phyloP scores from a whole-genome alignment of 2,888 invertebrate species.

The Melanophora roralis region DNA sequence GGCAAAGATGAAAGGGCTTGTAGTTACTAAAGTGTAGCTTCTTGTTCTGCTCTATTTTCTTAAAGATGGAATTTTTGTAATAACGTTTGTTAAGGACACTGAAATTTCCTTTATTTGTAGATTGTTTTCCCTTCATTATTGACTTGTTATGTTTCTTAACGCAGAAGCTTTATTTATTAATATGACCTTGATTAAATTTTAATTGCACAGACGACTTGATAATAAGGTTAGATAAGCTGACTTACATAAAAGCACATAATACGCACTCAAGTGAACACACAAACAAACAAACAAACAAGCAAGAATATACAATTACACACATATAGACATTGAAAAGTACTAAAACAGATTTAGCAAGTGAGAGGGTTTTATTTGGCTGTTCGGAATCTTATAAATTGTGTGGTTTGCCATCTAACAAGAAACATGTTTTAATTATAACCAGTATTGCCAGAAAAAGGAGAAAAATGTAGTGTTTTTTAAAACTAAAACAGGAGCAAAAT shows the following conservation, averaged over 20 bases:
- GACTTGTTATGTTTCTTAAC: constrained; percentile 5
- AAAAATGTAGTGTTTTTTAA: too few species aligned
- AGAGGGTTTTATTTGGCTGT: too few species aligned
- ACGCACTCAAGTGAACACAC: neutral
- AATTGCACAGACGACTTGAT: constrained; percentile 31
- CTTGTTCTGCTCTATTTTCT: neutral
- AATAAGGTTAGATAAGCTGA: neutral
- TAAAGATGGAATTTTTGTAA: neutral
- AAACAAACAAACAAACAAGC: neutral
- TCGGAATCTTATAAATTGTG: too few species aligned
- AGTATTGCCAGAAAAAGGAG: too few species aligned
- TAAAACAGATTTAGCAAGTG: too few species aligned
- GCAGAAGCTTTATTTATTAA: constrained; percentile 7
- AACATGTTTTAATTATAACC: too few species aligned
- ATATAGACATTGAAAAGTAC: neutral
- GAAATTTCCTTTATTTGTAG: neutral
- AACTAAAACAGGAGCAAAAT: too few species aligned
- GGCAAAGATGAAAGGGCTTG: neutral
- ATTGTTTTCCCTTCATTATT: constrained; percentile 7
- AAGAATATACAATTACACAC: constrained; percentile 17
- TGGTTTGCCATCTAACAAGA: too few species aligned
- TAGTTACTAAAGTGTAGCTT: neutral
- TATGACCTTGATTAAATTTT: constrained; percentile 22
- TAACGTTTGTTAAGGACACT: neutral
- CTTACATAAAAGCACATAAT: neutral